Conservation (phyloP, 2,888 invertebrate species). For the Odontocerum albicorne region DNA sequence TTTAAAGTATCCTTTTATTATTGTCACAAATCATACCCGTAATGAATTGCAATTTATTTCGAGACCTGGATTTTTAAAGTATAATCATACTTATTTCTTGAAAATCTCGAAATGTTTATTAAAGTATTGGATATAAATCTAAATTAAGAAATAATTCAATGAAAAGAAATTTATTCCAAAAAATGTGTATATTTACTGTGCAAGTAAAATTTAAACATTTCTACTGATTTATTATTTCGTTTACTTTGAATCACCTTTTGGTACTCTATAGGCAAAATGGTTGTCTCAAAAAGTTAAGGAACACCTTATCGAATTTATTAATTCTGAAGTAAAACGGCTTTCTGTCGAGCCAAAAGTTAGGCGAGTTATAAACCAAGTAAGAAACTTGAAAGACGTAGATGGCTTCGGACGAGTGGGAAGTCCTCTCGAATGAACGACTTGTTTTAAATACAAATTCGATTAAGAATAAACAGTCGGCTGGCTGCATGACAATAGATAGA, state of each 20-base stretch:
- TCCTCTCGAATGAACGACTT: conserved; percentile 15
- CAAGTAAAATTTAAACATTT: too few relatives aligned
- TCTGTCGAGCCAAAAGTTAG: conserved; percentile 25
- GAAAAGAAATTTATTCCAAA: too few relatives aligned
- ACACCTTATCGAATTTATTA: conserved; percentile 31
- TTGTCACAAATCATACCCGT: too few relatives aligned
- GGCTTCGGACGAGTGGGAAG: conserved; percentile 1
- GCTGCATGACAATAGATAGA: conserved; percentile 30
- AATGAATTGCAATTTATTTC: too few relatives aligned
- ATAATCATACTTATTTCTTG: too few relatives aligned
- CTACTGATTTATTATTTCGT: conserved; percentile 2
- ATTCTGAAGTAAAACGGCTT: conserved; percentile 30
- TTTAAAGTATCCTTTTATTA: too few relatives aligned
- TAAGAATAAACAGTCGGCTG: conserved; percentile 32
- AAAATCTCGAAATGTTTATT: too few relatives aligned
- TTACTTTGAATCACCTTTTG: conserved; percentile 9
- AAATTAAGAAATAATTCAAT: too few relatives aligned
- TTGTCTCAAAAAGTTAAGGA: conserved; percentile 28
- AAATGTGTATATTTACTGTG: too few relatives aligned
- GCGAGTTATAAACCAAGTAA: conserved; percentile 18
- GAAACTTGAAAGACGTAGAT: conserved; percentile 17
- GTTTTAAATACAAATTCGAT: conserved; percentile 36
- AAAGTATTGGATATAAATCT: too few relatives aligned
- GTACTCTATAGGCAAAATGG: conserved; percentile 17
- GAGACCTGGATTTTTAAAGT: too few relatives aligned